Percentiles rank a stretch among this genome's conserved stretches.
Evolutionary conservation across 2,888 invertebrate species (phyloP).

Genomic region (Spilosoma lubricipeda): DNA sequence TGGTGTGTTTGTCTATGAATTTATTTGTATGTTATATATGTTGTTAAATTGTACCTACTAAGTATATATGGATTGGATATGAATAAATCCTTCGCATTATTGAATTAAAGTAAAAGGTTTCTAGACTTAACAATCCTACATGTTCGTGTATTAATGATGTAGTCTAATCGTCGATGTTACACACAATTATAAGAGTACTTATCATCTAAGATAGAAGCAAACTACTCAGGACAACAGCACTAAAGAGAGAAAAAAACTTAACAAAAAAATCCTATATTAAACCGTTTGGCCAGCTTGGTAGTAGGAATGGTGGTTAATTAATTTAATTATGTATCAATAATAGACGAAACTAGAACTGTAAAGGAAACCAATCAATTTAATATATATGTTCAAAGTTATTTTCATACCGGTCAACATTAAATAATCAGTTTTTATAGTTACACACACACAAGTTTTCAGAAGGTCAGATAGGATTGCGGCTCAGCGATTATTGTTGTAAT

Average conservation of each 20-base stretch:
- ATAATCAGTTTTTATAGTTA: neutral
- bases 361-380: neutral
- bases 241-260: no score
- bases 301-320: no score
- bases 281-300: no score
- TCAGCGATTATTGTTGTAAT: constrained; percentile 30
- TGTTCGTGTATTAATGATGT: neutral
- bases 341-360: neutral
- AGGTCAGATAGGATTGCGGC: constrained; percentile 23
- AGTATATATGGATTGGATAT: neutral
- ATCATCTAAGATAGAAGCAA: no score
- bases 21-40: no score
- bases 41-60: neutral
- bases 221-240: no score
- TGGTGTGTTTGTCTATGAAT: neutral
- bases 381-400: neutral
- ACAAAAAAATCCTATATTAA: no score
- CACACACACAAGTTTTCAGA: constrained; percentile 9
- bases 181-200: no score
- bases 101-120: neutral
- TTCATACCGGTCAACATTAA: neutral
- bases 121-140: neutral
- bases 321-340: neutral
- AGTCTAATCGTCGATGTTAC: no score
- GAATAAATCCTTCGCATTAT: neutral